Conservation (phyloP, 1,140 invertebrate genomes). For the Drosophila mojavensis region DNA sequence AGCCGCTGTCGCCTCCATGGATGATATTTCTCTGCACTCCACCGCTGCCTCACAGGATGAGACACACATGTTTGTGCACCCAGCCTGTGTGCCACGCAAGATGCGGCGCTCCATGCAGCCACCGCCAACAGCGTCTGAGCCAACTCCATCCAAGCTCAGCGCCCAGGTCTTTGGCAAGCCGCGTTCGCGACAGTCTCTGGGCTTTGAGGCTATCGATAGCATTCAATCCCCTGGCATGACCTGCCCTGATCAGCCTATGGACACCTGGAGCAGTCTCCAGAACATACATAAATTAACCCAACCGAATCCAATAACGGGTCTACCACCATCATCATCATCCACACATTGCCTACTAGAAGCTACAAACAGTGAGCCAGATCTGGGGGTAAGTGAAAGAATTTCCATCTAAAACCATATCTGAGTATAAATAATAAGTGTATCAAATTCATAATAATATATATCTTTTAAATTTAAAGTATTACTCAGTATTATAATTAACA, state of each 20-base stretch:
- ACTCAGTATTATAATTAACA: too few relatives aligned
- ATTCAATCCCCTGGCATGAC: conserved; percentile 45
- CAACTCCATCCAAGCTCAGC: conserved; percentile 69
- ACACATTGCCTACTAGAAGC: conserved; percentile 70
- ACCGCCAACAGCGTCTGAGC: not conserved
- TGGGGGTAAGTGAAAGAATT: conserved; percentile 68
- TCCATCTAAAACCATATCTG: not conserved
- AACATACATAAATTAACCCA: conserved; percentile 83
- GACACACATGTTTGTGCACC: conserved; percentile 78
- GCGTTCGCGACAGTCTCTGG: conserved; percentile 62
- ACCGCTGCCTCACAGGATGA: conserved; percentile 56
- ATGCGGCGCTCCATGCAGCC: conserved; percentile 58
- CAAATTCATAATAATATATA: too few relatives aligned
- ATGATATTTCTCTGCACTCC: conserved; percentile 74
- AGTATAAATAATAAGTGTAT: too few relatives aligned
- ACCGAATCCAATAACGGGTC: conserved; percentile 19
- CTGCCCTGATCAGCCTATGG: conserved; percentile 60
- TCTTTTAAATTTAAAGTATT: too few relatives aligned
- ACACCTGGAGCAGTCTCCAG: conserved; percentile 86
- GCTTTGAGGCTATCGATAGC: conserved; percentile 74
- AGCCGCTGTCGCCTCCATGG: conserved; percentile 58
- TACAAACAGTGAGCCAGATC: conserved; percentile 84
- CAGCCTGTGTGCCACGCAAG: conserved; percentile 57
- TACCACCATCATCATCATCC: conserved; percentile 32
- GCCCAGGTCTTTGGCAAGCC: conserved; percentile 69